Evolutionary conservation across 1,140 invertebrate species (phyloP), one percentile per base, ranked within the genome.

Genomic region (Drosophila melanica): DNA sequence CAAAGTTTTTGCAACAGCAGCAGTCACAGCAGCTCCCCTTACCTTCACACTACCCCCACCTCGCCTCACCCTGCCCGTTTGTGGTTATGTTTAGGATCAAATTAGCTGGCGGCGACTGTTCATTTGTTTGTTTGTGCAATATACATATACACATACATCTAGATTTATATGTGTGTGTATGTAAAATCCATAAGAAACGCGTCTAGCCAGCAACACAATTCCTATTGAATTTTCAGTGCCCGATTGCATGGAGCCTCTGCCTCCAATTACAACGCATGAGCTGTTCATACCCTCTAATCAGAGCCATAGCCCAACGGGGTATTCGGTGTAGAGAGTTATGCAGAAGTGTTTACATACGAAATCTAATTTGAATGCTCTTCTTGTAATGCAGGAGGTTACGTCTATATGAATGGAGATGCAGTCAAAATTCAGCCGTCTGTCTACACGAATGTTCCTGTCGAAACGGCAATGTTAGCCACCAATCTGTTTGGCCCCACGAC

Each of bases 401-500:
- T 91, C 41, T 91, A 90, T 73, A 91, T 91, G 90, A 91, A 91
- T 79, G 90, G 87, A 76, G 90, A 91, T 91, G 81, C 84, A 76
- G 87, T 91, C 63, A 91, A 91, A 64, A 80, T 91, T 75, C 90
- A 84, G 71, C 90, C 71, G 81, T 75, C 81, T 58, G 81, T 92
- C 48, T 91, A 91, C 59, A 78, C 90, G 45, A 90, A 90, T 85
- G 91, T 91, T 79, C 90, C 91, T 85, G 91, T 92, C 75, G 91
- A 92, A 64, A 90, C 91, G 82, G 91, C 89, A 71, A 90, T 92
- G 87, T 78, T 92, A 82, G 84, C 86, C 57, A 90, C 91, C 33
- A 91, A 91, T 77, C 45, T 92, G 67, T 92, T 90, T 72, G 80
- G 78, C 50, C 70, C 79, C 27, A 77, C 90, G 42, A 87, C 91